phyloP scores from a whole-genome alignment of 2,113 vertebrate genomes.

The Rhinichthys klamathensis region DNA sequence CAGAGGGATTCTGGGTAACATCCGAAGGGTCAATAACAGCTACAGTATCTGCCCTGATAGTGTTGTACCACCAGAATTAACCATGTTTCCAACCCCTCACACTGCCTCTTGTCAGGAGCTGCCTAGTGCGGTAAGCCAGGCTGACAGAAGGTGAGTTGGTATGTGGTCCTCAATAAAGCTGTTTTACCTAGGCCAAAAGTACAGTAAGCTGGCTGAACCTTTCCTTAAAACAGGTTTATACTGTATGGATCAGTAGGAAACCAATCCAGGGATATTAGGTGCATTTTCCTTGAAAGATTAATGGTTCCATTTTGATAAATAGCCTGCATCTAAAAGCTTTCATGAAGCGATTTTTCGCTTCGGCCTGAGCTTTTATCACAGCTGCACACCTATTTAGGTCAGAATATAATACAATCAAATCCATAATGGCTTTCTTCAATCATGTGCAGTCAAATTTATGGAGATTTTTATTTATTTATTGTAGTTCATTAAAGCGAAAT shows the following conservation, averaged over 20 bases:
- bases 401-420: constrained; percentile 1
- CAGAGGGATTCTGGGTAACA: constrained; percentile 11
- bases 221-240: not conserved
- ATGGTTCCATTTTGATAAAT: constrained; percentile 31
- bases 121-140: constrained; percentile 59
- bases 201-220: constrained; percentile 48
- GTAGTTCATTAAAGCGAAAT: constrained; percentile 6
- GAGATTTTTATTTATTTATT: constrained; percentile 16
- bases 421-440: not conserved
- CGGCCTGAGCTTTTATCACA: not conserved
- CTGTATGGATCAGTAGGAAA: constrained; percentile 16
- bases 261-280: not conserved
- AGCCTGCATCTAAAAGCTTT: constrained; percentile 10
- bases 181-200: constrained; percentile 26
- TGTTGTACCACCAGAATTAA: constrained; percentile 31
- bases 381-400: not conserved
- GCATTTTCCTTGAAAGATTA: constrained; percentile 20
- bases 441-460: constrained; percentile 3
- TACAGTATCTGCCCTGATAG: constrained; percentile 46
- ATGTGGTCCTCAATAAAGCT: constrained; percentile 54
- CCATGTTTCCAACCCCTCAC: constrained; percentile 28
- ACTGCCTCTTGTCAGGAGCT: constrained; percentile 38
- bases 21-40: not conserved
- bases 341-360: not conserved
- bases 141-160: constrained; percentile 68